phyloP scores from a whole-genome alignment of 2,797 vertebrate genomes.

The Austrolebias charrua region DNA sequence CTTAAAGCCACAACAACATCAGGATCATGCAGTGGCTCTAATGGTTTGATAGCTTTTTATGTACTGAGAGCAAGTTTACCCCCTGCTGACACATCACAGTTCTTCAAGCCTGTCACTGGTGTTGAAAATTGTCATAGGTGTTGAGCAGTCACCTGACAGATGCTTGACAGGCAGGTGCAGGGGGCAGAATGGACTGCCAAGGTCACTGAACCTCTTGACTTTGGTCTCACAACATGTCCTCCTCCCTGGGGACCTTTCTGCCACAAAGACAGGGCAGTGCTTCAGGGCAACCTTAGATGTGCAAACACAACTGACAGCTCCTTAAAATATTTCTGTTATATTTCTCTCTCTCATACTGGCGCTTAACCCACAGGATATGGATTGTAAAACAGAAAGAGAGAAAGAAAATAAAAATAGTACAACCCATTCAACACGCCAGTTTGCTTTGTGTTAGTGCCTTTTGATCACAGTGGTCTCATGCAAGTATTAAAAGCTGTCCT shows the following conservation, averaged over 20 bases:
- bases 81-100: conserved; percentile 18
- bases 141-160: conserved; percentile 42
- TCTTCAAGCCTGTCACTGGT: conserved; percentile 8
- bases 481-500: conserved; percentile 53
- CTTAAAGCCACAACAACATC: conserved; percentile 45
- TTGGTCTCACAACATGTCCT: conserved; percentile 26
- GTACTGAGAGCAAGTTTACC: conserved; percentile 21
- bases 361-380: conserved; percentile 46
- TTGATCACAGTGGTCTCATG: conserved; percentile 32
- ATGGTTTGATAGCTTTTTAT: conserved; percentile 36
- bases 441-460: conserved; percentile 37
- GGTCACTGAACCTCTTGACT: conserved; percentile 47
- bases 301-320: conserved; percentile 48
- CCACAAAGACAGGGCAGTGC: conserved; percentile 36
- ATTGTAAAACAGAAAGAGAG: conserved; percentile 25
- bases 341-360: conserved; percentile 26
- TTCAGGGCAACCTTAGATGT: conserved; percentile 45
- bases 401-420: conserved; percentile 15
- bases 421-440: conserved; percentile 44
- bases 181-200: conserved; percentile 42
- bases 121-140: conserved; percentile 51
- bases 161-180: conserved; percentile 50
- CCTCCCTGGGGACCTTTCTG: conserved; percentile 26
- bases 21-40: conserved; percentile 32
- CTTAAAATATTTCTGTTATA: conserved; percentile 47